A percentile compares a stretch with the other conserved stretches of the same genome.
Evolutionary conservation across 2,888 invertebrate species (phyloP).

Genomic region (Scaptomyza caliginosa): DNA sequence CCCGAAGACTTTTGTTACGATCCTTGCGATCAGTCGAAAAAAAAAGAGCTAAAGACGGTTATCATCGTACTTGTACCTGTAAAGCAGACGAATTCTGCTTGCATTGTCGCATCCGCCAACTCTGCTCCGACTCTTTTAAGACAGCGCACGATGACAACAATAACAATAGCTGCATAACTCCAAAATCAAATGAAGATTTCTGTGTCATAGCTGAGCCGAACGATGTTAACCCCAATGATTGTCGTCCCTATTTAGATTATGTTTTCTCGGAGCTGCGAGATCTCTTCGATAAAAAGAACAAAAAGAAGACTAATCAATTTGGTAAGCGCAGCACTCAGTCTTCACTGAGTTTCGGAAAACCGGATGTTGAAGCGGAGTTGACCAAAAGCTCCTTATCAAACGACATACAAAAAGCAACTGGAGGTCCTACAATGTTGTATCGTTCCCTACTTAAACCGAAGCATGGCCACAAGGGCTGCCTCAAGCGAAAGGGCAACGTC

Average conservation of each 20-base stretch:
- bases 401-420: neutral
- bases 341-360: neutral
- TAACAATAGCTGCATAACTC: constrained; percentile 36
- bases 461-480: constrained; percentile 86
- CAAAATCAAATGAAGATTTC: constrained; percentile 50
- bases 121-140: constrained; percentile 68
- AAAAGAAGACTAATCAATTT: constrained; percentile 13
- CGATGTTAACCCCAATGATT: constrained; percentile 28
- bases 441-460: constrained; percentile 62
- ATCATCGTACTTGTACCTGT: constrained; percentile 64
- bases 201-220: constrained; percentile 57
- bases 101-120: constrained; percentile 74
- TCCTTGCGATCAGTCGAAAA: constrained; percentile 21
- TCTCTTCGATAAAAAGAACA: constrained; percentile 71
- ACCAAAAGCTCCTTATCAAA: neutral
- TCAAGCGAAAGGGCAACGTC: constrained; percentile 85
- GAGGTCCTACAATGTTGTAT: constrained; percentile 17
- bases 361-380: neutral
- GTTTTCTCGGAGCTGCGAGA: constrained; percentile 76
- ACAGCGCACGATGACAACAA: neutral
- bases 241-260: constrained; percentile 73
- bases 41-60: neutral
- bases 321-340: constrained; percentile 13
- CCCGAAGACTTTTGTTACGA: constrained; percentile 26
- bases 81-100: constrained; percentile 65